Percentiles rank a stretch among this genome's conserved stretches.
These are phyloP conservation scores for Spicauda simplicius DNA, from an alignment of 2,888 invertebrate genomes.

Conservation along the genomic window DNA sequence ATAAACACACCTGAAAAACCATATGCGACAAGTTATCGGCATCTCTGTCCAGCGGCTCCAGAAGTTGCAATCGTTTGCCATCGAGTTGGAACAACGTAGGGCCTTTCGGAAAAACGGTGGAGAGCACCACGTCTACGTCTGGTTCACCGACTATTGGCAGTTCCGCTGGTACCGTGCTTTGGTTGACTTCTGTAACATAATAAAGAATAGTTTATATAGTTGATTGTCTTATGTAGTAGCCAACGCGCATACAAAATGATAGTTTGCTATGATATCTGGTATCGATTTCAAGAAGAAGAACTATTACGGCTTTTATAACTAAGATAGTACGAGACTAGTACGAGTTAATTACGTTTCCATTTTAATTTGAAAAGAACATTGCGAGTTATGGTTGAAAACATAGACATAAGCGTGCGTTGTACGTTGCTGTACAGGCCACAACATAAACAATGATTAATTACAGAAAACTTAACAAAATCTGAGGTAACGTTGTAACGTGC, in stretches of 20 bases:
- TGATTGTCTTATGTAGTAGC: too few relatives aligned
- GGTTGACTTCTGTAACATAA: conserved; percentile 89
- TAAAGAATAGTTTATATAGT: neutral
- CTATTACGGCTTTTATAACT: too few relatives aligned
- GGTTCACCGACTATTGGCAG: conserved; percentile 94
- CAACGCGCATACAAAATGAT: too few relatives aligned
- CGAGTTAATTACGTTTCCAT: too few relatives aligned
- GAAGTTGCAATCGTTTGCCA: conserved; percentile 91
- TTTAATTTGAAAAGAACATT: too few relatives aligned
- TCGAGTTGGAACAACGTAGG: conserved; percentile 91
- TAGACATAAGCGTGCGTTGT: too few relatives aligned
- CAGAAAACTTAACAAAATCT: too few relatives aligned
- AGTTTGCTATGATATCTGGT: neutral
- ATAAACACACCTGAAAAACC: conserved; percentile 90
- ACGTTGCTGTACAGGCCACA: too few relatives aligned
- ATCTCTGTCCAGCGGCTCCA: conserved; percentile 93
- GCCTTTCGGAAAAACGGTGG: conserved; percentile 92
- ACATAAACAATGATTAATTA: too few relatives aligned
- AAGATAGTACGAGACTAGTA: too few relatives aligned
- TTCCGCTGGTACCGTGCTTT: conserved; percentile 91
- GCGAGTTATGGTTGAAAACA: too few relatives aligned
- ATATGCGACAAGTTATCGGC: conserved; percentile 94
- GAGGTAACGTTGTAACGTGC: too few relatives aligned
- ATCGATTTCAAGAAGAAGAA: neutral
- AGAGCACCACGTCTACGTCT: conserved; percentile 89